Evolutionary conservation across 2,888 invertebrate species (phyloP), one percentile per base, ranked within the genome.

Genomic region (Xestia rhomboidea): DNA sequence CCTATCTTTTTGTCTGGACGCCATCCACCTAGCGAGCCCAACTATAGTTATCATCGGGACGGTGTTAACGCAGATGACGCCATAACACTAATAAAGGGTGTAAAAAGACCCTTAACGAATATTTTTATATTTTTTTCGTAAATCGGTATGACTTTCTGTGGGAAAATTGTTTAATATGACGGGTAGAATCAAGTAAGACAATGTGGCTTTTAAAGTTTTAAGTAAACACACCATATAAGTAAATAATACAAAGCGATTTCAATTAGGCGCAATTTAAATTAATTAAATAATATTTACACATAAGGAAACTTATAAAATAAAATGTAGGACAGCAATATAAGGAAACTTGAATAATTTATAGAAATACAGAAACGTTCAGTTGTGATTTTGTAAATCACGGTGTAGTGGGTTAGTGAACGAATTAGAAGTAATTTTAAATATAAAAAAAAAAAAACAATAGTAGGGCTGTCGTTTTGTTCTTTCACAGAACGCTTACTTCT

Each of bases 291-390:
- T 13, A 30, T 60, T 46, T 34, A 54, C 13, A 30, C 11, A 38
- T n/a, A 60, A 72, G 78, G 79, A 79, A 79, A 79, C 5, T 8
- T 24, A n/a, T 11, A 3, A 27, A 21, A 67, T 60, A 79, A 44
- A 44, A 44, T n/a, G 0, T 51, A 27, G 11, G 1, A 18, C 7
- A 38, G 8, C 1, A 62, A 46, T 54, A 72, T 34, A 46, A 73
- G 80, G 80, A 79, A 73, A 79, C 18, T 24, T 24, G 2, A 24
- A 49, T 41, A 30, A 1, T 49, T 0, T 6, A n/a, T 21, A n/a
- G 24, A 44, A 64, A 15, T 6, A n/a, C n/a, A n/a, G 24, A 44
- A 64, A 15, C 3, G 11, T 44, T 81, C 27, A 81, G 49, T 81
- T 38, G 27, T 38, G n/a, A 60, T 80, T 67, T 51, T n/a, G n/a